Evolutionary conservation across 2,888 invertebrate genomes (phyloP), one percentile per base, ranked within the genome.

Genomic region (Eupeodes latifasciatus): DNA sequence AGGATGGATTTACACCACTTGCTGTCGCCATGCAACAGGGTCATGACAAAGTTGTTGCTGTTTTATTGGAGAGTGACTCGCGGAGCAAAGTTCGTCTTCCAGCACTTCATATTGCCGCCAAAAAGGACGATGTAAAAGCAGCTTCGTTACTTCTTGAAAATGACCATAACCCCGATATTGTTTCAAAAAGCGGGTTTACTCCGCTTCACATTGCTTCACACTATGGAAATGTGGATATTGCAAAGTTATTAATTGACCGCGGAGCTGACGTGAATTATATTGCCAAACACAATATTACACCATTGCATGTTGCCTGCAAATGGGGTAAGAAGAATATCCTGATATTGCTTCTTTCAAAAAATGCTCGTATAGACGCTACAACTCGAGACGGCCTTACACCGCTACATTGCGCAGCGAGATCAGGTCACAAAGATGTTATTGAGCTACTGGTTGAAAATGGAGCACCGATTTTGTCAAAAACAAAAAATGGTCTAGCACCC

Each of bases 21-120:
- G 99, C 99, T 5, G 99, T 99, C 49, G 99, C 99, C n/a, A 97
- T 99, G 96, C 99, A 99, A 93, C 99, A 99, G 91, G 97, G 97
- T 0, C 99, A 99, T 94, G 99, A 99, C 92, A 96, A 98, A 93
- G 99, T 99, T 64, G 99, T 99, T 1, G 97, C 98, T 1, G 98
- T 99, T 27, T 95, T 99, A 2, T 94, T 99, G 76, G 99, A 99
- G 93, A 98, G 98, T 91, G 99, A 99, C 94, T 98, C 98, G 40
- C 95, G 98, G 89, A 99, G 99, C 82, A 99, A 99, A 94, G 98
- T 99, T 10, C 96, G 98, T 81, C 94, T 99, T 90, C 99, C 99
- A 2, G 99, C 99, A 1, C 94, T 99, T 77, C 99, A 99, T 94
- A 99, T 99, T 90, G 99, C 99, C 19, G 99, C 99, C 66, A 99